Evolutionary conservation across 2,797 vertebrate species (phyloP).

Genomic region (Coendou prehensilis): DNA sequence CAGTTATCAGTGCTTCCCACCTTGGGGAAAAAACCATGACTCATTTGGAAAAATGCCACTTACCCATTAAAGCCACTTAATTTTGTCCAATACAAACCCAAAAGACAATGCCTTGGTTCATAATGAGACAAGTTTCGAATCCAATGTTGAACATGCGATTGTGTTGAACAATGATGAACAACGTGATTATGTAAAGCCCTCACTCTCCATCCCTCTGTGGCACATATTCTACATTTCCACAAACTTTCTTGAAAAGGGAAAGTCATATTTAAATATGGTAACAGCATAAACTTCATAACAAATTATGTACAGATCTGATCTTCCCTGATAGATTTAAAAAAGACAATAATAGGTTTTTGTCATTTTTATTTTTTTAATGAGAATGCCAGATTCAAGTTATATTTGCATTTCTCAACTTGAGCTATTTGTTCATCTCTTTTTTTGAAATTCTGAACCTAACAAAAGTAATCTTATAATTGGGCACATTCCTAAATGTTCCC

Average conservation of each 20-base stretch:
- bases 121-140: not conserved
- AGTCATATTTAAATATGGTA: not conserved
- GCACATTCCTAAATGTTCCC: not conserved
- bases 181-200: not conserved
- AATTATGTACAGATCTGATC: not conserved
- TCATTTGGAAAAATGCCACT: slow-evolving; percentile 51
- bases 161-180: not conserved
- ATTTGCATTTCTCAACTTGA: slow-evolving; percentile 1
- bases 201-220: not conserved
- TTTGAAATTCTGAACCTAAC: not conserved
- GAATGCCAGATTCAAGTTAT: not conserved
- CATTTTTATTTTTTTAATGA: not conserved
- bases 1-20: slow-evolving; percentile 55
- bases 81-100: not conserved
- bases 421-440: not conserved
- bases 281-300: not conserved
- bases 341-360: not conserved
- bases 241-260: not conserved
- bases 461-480: not conserved
- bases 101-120: not conserved
- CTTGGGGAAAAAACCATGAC: slow-evolving; percentile 56
- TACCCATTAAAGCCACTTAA: slow-evolving; percentile 37
- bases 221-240: not conserved
- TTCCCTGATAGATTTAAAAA: not conserved
- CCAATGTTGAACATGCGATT: not conserved